These are phyloP conservation scores for Cladorhizidae sp. DNA, from an alignment of 37 sponge, comb jelly and placozoan genomes.

Conservation along the genomic window DNA sequence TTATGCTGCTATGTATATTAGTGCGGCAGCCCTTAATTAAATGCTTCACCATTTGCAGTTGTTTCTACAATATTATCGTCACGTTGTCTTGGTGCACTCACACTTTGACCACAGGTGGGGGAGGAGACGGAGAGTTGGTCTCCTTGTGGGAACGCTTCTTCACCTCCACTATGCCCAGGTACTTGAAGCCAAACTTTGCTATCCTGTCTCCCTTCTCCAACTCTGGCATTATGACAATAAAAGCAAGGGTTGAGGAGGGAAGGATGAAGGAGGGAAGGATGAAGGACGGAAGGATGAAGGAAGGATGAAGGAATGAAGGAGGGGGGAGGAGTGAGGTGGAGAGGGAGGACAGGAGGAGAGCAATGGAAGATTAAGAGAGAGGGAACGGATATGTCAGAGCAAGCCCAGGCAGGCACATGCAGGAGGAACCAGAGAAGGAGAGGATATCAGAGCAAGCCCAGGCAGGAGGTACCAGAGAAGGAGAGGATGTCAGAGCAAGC, in stretches of 20 bases:
- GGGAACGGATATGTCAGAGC: neutral
- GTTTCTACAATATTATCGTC: too few relatives aligned
- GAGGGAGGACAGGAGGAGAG: neutral
- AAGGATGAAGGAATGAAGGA: neutral
- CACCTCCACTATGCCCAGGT: slow-evolving; percentile 68
- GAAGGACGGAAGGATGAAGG: neutral
- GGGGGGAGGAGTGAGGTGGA: neutral
- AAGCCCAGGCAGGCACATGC: too few relatives aligned
- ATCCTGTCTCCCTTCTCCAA: slow-evolving; percentile 70
- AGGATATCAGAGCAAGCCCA: neutral
- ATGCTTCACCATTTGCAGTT: too few relatives aligned
- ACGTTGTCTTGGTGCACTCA: slow-evolving; percentile 19
- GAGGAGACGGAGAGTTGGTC: slow-evolving; percentile 1
- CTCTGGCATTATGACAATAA: slow-evolving; percentile 10
- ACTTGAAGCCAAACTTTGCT: slow-evolving; percentile 74
- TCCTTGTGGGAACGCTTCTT: slow-evolving; percentile 1
- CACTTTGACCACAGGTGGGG: slow-evolving; percentile 63
- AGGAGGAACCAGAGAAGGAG: neutral
- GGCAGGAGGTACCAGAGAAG: neutral
- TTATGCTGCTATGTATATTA: too few relatives aligned
- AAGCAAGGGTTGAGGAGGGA: neutral
- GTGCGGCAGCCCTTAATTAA: too few relatives aligned
- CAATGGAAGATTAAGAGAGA: neutral
- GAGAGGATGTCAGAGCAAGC: too few relatives aligned
- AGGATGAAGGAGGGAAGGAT: neutral